Percentiles rank a stretch among this genome's conserved stretches.
These are phyloP conservation scores for Pseudonaja textilis DNA, from an alignment of 2,113 vertebrate genomes.

Conservation along the genomic window DNA sequence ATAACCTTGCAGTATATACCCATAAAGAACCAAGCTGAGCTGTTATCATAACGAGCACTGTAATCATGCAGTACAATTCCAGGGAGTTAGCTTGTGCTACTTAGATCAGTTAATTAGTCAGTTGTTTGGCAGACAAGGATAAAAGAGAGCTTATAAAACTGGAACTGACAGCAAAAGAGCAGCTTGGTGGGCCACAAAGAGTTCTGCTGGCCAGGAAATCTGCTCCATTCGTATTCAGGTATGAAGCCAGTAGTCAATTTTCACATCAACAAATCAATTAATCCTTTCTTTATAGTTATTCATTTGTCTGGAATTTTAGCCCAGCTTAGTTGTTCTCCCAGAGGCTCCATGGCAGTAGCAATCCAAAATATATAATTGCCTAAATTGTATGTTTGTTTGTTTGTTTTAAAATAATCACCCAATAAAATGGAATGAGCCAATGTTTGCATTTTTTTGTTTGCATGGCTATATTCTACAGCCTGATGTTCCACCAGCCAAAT, in stretches of 20 bases:
- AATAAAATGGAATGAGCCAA: rapidly evolving
- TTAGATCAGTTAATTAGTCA: conserved; percentile 18
- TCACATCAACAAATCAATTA: background rate
- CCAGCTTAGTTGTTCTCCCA: background rate
- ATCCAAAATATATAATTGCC: background rate
- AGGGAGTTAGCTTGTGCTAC: background rate
- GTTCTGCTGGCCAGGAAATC: background rate
- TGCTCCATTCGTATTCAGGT: background rate
- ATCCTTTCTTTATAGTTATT: conserved; percentile 1
- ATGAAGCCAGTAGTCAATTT: background rate
- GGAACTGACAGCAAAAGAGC: background rate
- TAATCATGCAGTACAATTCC: background rate
- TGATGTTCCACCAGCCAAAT: background rate
- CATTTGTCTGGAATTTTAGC: background rate
- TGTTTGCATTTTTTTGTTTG: background rate
- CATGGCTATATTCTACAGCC: background rate
- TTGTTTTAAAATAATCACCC: background rate
- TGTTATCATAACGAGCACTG: background rate
- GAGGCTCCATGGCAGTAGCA: background rate
- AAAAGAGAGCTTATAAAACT: background rate
- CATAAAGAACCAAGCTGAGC: background rate
- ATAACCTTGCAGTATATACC: background rate
- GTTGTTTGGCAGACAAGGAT: conserved; percentile 2
- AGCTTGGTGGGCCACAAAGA: conserved; percentile 3
- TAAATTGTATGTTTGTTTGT: background rate